A percentile compares a stretch with the other conserved stretches of the same genome.
These are phyloP conservation scores for Kryptolebias ocellatus DNA, from an alignment of 2,797 vertebrate genomes.

Conservation along the genomic window DNA sequence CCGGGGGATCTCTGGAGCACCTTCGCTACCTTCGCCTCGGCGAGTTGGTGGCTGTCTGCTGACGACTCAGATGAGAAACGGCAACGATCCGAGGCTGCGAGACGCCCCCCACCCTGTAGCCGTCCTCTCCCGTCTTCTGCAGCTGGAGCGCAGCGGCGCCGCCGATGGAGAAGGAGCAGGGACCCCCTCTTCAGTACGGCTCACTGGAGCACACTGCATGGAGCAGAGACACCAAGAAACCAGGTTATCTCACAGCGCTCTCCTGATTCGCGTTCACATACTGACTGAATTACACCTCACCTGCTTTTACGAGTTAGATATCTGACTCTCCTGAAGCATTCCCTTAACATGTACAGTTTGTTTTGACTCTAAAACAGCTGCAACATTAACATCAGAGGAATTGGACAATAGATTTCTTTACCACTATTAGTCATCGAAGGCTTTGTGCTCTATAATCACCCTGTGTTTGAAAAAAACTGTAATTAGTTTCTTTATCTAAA, in stretches of 20 bases:
- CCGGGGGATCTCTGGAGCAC: constrained; percentile 12
- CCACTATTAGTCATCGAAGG: no score
- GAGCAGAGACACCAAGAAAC: constrained; percentile 62
- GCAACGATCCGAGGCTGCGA: constrained; percentile 13
- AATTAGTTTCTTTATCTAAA: constrained; percentile 10
- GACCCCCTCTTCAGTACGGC: constrained; percentile 70
- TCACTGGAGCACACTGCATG: constrained; percentile 77
- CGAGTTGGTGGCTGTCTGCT: constrained; percentile 30
- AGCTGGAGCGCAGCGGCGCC: constrained; percentile 41
- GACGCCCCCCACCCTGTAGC: constrained; percentile 39
- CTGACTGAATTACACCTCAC: background rate
- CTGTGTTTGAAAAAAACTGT: background rate
- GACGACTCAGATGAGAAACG: constrained; percentile 49
- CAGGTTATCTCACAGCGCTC: constrained; percentile 54
- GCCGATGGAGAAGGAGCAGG: constrained; percentile 74
- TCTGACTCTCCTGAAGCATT: no score
- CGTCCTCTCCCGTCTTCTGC: constrained; percentile 15
- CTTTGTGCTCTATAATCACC: no score
- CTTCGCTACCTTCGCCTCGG: constrained; percentile 31
- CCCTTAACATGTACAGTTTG: no score
- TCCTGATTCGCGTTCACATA: background rate
- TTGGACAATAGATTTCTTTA: no score
- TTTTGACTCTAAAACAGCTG: background rate
- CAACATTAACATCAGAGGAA: background rate
- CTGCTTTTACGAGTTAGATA: background rate